Evolutionary conservation across 2,113 vertebrate genomes (phyloP), one percentile per base, ranked within the genome.

Genomic region (Caranx melampygus): DNA sequence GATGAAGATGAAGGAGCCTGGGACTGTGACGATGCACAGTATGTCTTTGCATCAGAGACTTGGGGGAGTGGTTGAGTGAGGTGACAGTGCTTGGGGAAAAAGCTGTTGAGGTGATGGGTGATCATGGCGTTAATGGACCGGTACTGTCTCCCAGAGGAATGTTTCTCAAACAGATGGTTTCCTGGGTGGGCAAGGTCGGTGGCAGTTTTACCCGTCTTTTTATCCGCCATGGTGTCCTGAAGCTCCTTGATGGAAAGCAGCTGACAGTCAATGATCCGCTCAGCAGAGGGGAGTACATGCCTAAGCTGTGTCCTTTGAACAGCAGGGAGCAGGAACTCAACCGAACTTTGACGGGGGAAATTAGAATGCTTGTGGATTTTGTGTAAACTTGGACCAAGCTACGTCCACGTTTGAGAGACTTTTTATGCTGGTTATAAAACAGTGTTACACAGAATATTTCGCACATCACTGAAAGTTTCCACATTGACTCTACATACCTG

Each of bases 81-180:
- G 71, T 89, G 90, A 87, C 78, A 75, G 78, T 11, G 33, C 81
- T 69, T 63, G 14, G 59, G 81, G 73, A 61, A 55, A 58, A 79
- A 85, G 68, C 69, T 72, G 78, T 87, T 84, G 73, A 87, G 80
- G 69, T 90, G 84, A 89, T 84, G 68, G 76, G 83, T 87, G 79
- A 84, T 90, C 78, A 85, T 87, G 66, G 73, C 78, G 69, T 83
- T 92, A 92, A 92, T 92, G 82, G 85, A 87, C 51, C 83, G 40
- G 60, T 34, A 77, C 84, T 66, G 57, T 85, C 69, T 91, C 87
- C 75, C 81, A 68, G 75, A 75, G 75, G 83, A 85, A 74, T 86
- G 63, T 71, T 78, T 83, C 84, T 88, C 75, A 88, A 87, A 91
- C 87, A 91, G 79, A 88, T 89, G 79, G 79, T 83, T 87, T 63